Base-by-base conservation (phyloP, 2,113 vertebrate genomes). In the Hyperopisus bebe region DNA sequence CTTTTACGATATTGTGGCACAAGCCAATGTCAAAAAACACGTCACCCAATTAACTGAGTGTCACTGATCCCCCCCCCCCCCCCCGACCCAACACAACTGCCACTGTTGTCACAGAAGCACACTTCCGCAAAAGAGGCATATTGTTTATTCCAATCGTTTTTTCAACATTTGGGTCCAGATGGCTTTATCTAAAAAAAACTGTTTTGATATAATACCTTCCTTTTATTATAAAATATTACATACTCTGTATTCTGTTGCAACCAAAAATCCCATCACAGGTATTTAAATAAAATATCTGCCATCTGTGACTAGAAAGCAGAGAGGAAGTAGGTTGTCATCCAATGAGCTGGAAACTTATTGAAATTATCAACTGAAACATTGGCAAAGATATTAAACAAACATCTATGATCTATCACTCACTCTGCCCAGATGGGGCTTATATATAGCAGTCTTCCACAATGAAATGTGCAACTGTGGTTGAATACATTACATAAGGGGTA, bases 261-360 rank as follows among this genome's bases (percentile, higher is more conserved):
- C 11, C 10, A 47, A 87, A 87, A 31, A n/a, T 87, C 50, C 48
- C 17, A 27, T 31, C 84, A 86, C n/a, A 4, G 62, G n/a, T 50
- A 86, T 86, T 48, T 86, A 48, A 86, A 51, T 86, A 86, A 86
- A 50, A 50, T 50, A 50, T 86, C 47, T 50, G 13, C 77, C 77
- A 82, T 82, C 47, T 50, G 46, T 50, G 44, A 17, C 48, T n/a
- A 31, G 47, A 35, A 86, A 13, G 47, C 47, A 50, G 21, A 50
- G 9, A 53, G 27, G 31, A 87, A 87, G 47, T 87, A 42, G 11
- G 47, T 87, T 87, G 50, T 39, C 24, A 35, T 55, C 21, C 48
- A 87, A 53, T 55, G 50, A 55, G 50, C 31, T 53, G 17, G 11
- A 5, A 87, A 53, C 85, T 55, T 87, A 70, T 31, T 70, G 27